Evolutionary conservation across 64 coral and sea anemone species (phyloP).

Genomic region (Catalaphyllia jardinei): DNA sequence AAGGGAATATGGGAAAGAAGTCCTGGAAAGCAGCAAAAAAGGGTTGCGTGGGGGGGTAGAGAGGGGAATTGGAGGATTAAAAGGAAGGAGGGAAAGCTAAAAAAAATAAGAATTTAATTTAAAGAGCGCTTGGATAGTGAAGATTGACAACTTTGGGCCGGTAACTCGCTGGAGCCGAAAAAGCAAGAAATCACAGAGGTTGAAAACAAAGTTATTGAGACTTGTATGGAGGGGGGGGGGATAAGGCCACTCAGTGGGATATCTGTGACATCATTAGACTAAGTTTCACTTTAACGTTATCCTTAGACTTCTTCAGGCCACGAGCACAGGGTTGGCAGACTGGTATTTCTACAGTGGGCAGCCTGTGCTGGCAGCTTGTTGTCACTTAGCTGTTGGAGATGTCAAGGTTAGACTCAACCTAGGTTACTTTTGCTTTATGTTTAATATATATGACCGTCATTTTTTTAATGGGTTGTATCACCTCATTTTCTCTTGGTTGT

Average conservation of each 20-base stretch:
- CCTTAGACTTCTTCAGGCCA: constrained; percentile 71
- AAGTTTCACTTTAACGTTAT: not conserved
- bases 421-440: too few relatives aligned
- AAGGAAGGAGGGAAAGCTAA: not conserved
- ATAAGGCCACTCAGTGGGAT: not conserved
- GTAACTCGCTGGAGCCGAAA: too few relatives aligned
- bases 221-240: too few relatives aligned
- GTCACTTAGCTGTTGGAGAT: constrained; percentile 94
- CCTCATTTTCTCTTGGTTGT: too few relatives aligned
- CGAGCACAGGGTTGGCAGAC: constrained; percentile 76
- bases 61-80: not conserved
- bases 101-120: not conserved
- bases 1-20: not conserved
- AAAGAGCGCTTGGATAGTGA: too few relatives aligned
- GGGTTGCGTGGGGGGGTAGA: too few relatives aligned
- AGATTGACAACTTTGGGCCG: too few relatives aligned
- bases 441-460: too few relatives aligned
- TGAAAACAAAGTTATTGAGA: too few relatives aligned
- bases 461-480: too few relatives aligned
- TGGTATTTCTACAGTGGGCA: constrained; percentile 93
- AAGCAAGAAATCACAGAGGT: too few relatives aligned
- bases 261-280: not conserved
- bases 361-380: constrained; percentile 81
- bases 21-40: not conserved
- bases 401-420: constrained; percentile 53